Base-by-base conservation (phyloP, 2,113 vertebrate genomes). In the Actenoides hombroni region DNA sequence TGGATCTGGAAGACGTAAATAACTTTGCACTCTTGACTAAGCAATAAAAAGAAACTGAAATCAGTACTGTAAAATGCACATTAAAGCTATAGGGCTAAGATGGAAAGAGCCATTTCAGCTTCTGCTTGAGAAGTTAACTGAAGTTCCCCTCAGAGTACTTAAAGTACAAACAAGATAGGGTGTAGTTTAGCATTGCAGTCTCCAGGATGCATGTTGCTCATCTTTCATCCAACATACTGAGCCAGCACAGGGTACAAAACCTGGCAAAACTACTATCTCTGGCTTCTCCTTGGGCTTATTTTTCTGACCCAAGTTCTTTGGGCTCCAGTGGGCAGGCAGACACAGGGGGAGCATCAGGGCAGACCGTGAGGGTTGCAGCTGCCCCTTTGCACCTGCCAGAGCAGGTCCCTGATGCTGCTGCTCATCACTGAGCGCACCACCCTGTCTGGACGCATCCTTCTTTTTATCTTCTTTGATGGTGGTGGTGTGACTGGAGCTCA, bases 271-370 rank as follows among this genome's bases (percentile, higher is more conserved):
- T 29, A 8, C 17, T 11, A 48, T 23, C 24, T 83, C 37, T 21
- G 63, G 12, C 19, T 93, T 79, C 24, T 70, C 51, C n/a, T 24
- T 39, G 2, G 61, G 16, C 7, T 79, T 56, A 1, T 48, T 61
- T 60, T 69, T 28, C 26, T 73, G 54, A 39, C 16, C 8, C 3
- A 10, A 2, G 7, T 53, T 70, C 24, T 48, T 44, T 63, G 64
- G 21, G 24, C 49, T 83, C 51, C 35, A 57, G 0, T 0, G 0
- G 39, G 11, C 18, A 39, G 1, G 0, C 13, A 11, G 48, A 13
- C 54, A 59, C 37, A 12, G 67, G 5, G 26, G 1, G 25, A 29
- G 29, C 6, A 1, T 61, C 39, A 35, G 49, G 29, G 9, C 42
- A 49, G 37, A 40, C 28, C 33, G 13, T 40, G 42, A 21, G 44